These are phyloP conservation scores for Lasioglossum leucozonium DNA, from an alignment of 2,888 invertebrate genomes.

Conservation along the genomic window DNA sequence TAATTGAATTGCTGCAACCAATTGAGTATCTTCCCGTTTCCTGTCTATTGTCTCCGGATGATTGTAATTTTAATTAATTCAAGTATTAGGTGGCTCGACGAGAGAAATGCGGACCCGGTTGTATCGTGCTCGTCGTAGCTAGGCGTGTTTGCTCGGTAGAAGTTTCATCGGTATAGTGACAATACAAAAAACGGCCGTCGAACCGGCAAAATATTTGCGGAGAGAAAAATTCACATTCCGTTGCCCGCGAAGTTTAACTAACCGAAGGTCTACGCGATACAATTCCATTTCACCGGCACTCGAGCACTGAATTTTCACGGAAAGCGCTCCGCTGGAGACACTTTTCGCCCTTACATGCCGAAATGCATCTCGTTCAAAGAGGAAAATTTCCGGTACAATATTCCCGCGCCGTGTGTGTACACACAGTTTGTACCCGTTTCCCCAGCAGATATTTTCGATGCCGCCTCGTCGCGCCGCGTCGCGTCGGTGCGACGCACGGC, in stretches of 20 bases:
- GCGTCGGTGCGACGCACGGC: neutral
- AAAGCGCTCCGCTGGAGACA: constrained; percentile 15
- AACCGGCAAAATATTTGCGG: neutral
- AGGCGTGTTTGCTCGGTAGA: neutral
- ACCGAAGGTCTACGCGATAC: constrained; percentile 14
- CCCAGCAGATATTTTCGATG: neutral
- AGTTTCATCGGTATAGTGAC: neutral
- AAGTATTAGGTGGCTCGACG: neutral
- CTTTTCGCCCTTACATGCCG: neutral
- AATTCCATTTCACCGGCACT: constrained; percentile 5
- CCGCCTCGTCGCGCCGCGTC: no score
- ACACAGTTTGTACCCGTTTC: constrained; percentile 6
- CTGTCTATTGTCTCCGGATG: neutral
- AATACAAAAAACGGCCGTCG: neutral
- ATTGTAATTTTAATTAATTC: constrained; percentile 1
- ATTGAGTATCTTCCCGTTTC: neutral
- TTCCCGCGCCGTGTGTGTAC: neutral
- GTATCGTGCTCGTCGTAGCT: neutral
- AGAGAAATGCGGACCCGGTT: neutral
- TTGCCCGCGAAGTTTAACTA: constrained; percentile 18
- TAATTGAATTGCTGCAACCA: constrained; percentile 10
- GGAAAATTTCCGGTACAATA: neutral
- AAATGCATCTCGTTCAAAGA: constrained; percentile 15
- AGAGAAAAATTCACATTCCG: constrained; percentile 1
- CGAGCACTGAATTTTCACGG: constrained; percentile 17